Conservation (phyloP, 2,888 invertebrate species). For the Lithosia quadra region DNA sequence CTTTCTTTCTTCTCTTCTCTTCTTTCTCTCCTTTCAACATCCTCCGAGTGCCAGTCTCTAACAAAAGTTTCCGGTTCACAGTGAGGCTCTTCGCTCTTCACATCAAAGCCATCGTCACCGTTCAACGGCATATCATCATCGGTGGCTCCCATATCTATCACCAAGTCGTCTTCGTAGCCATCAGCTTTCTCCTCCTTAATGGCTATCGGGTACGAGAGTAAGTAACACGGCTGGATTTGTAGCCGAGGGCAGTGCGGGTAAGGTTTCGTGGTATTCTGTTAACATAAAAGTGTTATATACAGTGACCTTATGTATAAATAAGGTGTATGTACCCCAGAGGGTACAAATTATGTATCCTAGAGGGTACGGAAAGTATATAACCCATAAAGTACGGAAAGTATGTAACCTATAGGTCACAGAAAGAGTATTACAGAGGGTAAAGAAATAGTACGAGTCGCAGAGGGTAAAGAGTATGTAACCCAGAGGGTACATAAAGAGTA, state of each 20-base stretch:
- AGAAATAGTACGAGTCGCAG: too few relatives aligned
- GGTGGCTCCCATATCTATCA: background rate
- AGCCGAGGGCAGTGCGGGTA: slow-evolving; percentile 19
- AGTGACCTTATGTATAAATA: too few relatives aligned
- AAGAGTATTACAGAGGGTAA: too few relatives aligned
- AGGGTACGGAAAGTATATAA: too few relatives aligned
- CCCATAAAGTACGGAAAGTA: too few relatives aligned
- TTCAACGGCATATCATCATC: background rate
- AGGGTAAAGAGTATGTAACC: too few relatives aligned
- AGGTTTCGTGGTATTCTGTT: slow-evolving; percentile 29
- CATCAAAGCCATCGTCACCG: slow-evolving; percentile 19
- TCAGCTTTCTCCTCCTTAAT: slow-evolving; percentile 33
- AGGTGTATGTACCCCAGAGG: too few relatives aligned
- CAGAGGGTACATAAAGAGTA: too few relatives aligned
- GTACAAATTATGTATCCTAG: too few relatives aligned
- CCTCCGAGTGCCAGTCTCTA: slow-evolving; percentile 53
- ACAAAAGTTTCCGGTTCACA: slow-evolving; percentile 71
- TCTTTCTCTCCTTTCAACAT: slow-evolving; percentile 26
- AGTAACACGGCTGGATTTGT: background rate
- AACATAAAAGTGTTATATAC: background rate
- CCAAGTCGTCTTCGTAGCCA: background rate
- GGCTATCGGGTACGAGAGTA: background rate
- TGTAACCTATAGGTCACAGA: too few relatives aligned
- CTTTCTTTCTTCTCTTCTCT: slow-evolving; percentile 9
- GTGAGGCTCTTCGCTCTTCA: slow-evolving; percentile 57